Evolutionary conservation across 37 sponge, comb jelly and placozoan species (phyloP).

Genomic region (Chondrosia reniformis): DNA sequence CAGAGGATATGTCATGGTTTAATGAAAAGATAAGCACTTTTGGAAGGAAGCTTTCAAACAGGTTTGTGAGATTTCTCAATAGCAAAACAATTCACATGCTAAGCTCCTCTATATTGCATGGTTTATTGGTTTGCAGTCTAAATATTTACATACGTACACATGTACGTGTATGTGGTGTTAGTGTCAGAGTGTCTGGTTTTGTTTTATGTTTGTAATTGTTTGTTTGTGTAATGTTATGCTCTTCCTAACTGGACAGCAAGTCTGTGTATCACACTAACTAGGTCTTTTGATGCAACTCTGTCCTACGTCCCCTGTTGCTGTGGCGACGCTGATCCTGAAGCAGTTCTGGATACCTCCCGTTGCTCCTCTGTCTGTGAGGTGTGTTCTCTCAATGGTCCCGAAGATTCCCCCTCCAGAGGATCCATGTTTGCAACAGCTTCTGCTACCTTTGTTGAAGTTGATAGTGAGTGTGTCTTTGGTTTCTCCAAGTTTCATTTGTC

Average conservation of each 20-base stretch:
- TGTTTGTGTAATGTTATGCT: too few relatives aligned
- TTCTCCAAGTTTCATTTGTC: too few relatives aligned
- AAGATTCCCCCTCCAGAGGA: neutral
- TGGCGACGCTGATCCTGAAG: neutral
- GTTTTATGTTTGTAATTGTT: neutral
- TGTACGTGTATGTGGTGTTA: neutral
- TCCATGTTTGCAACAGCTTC: neutral
- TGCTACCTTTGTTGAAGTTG: slow-evolving; percentile 17
- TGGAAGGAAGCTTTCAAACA: slow-evolving; percentile 10
- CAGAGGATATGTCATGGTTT: slow-evolving; percentile 11
- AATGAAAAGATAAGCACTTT: slow-evolving; percentile 12
- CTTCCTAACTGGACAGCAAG: neutral
- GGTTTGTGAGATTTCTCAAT: neutral
- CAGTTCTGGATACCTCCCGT: neutral
- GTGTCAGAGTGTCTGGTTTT: neutral
- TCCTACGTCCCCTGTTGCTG: neutral
- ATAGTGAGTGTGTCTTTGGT: too few relatives aligned
- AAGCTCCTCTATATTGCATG: neutral
- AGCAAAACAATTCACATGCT: neutral
- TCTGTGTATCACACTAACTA: neutral
- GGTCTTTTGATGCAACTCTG: slow-evolving; percentile 23
- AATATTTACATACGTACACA: neutral
- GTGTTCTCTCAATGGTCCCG: neutral
- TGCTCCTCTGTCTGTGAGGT: slow-evolving; percentile 13
- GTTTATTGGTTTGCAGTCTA: neutral